phyloP scores from a whole-genome alignment of 2,797 vertebrate species.

The Ficedula albicollis region DNA sequence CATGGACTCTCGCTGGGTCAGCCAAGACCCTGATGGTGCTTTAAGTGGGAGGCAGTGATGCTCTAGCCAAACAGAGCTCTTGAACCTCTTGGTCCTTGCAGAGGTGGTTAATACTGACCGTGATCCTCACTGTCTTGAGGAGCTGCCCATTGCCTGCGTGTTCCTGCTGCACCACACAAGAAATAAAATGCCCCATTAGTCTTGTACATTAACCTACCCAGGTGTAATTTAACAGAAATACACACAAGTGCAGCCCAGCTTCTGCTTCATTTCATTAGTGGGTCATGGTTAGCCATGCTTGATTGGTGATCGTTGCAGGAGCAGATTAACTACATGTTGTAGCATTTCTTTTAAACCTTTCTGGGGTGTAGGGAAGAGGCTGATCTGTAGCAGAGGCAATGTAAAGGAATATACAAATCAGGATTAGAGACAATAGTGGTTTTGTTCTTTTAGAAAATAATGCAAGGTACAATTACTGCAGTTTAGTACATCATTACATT shows the following conservation, averaged over 20 bases:
- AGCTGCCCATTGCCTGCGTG: accelerated
- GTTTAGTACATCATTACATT: not conserved
- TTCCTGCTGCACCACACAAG: not conserved
- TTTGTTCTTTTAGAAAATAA: not conserved
- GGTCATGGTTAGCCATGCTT: slow-evolving; percentile 2
- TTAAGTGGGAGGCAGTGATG: not conserved
- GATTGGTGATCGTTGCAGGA: not conserved
- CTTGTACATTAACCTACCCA: not conserved
- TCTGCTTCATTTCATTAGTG: slow-evolving; percentile 28
- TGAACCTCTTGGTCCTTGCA: not conserved
- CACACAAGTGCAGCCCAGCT: not conserved
- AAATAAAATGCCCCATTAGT: not conserved
- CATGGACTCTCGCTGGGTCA: not conserved
- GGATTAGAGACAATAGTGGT: not conserved
- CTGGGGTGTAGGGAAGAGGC: not conserved
- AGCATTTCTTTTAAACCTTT: not conserved
- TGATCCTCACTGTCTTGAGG: not conserved
- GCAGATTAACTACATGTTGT: not conserved
- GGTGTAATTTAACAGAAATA: not conserved
- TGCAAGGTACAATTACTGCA: not conserved
- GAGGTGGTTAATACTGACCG: accelerated
- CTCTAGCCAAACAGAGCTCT: not conserved
- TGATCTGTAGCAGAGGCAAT: not conserved
- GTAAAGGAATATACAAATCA: not conserved
- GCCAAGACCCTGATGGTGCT: not conserved